Evolutionary conservation across 2,888 invertebrate genomes (phyloP).

Genomic region (Drosophila sordidapex): DNA sequence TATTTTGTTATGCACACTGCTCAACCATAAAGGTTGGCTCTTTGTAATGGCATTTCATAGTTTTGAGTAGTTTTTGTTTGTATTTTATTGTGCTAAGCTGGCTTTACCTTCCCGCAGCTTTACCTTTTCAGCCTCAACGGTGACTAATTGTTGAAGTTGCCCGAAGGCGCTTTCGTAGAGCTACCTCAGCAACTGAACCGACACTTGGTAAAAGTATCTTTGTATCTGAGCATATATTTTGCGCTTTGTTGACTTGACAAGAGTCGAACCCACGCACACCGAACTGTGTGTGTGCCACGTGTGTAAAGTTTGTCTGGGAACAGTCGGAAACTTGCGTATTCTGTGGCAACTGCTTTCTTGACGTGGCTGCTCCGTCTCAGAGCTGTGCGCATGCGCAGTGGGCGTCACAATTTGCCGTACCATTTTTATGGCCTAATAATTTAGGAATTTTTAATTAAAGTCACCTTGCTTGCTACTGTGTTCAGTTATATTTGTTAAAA

Average conservation of each 20-base stretch:
- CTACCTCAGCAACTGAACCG: conserved; percentile 37
- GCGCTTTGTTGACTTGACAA: conserved; percentile 52
- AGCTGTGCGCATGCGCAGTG: conserved; percentile 71
- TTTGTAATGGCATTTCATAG: conserved; percentile 12
- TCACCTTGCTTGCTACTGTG: conserved; percentile 40
- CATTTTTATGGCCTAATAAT: conserved; percentile 77
- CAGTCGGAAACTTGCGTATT: conserved; percentile 25
- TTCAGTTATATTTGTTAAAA: conserved; percentile 6
- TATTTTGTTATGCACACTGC: not conserved
- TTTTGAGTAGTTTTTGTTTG: conserved; percentile 24
- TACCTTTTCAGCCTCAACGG: conserved; percentile 44
- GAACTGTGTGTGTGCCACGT: conserved; percentile 5
- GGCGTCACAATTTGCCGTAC: conserved; percentile 72
- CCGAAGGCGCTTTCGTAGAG: conserved; percentile 18
- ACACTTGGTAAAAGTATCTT: conserved; percentile 23
- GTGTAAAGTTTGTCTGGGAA: conserved; percentile 45
- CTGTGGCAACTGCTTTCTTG: conserved; percentile 11
- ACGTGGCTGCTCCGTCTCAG: conserved; percentile 39
- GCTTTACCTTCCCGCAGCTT: conserved; percentile 11
- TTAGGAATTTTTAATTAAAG: conserved; percentile 46
- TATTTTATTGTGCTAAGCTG: conserved; percentile 32
- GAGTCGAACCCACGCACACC: conserved; percentile 56
- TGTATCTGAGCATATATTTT: conserved; percentile 26
- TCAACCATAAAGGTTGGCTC: not conserved
- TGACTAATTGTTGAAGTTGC: conserved; percentile 72